These are phyloP conservation scores for Hippocampus abdominalis DNA, from an alignment of 2,113 vertebrate genomes.

Conservation along the genomic window DNA sequence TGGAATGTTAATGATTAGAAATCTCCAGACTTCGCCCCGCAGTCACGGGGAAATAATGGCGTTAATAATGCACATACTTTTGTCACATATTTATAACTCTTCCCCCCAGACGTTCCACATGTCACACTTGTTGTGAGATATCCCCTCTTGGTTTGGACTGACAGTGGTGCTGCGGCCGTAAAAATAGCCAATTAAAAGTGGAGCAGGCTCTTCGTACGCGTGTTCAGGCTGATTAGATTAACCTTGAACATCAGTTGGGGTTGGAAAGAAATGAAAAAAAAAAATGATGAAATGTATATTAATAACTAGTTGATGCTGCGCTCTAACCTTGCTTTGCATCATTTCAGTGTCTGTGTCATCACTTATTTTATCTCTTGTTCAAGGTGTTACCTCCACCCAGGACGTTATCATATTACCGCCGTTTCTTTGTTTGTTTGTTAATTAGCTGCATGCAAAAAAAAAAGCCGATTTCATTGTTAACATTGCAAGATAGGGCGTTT, in stretches of 20 bases:
- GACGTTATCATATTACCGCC: neutral
- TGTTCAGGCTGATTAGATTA: slow-evolving; percentile 80
- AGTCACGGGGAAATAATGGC: slow-evolving; percentile 59
- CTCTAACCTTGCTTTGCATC: slow-evolving; percentile 10
- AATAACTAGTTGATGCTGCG: slow-evolving; percentile 57
- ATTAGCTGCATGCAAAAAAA: neutral
- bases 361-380: slow-evolving; percentile 1
- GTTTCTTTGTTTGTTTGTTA: neutral
- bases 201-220: slow-evolving; percentile 77
- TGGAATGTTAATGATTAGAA: slow-evolving; percentile 33
- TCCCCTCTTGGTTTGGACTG: slow-evolving; percentile 77
- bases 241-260: slow-evolving; percentile 78
- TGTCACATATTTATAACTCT: slow-evolving; percentile 76
- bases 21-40: slow-evolving; percentile 36
- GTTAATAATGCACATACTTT: slow-evolving; percentile 80
- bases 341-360: slow-evolving; percentile 1
- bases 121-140: slow-evolving; percentile 81
- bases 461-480: neutral
- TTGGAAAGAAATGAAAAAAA: slow-evolving; percentile 66
- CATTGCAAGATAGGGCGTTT: neutral
- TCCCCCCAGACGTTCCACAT: slow-evolving; percentile 75
- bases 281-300: slow-evolving; percentile 71
- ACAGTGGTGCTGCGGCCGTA: slow-evolving; percentile 77
- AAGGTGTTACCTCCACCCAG: neutral
- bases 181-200: slow-evolving; percentile 82